Evolutionary conservation across 1,140 invertebrate genomes (phyloP), one percentile per base, ranked within the genome.

Genomic region (Anastrepha ludens): DNA sequence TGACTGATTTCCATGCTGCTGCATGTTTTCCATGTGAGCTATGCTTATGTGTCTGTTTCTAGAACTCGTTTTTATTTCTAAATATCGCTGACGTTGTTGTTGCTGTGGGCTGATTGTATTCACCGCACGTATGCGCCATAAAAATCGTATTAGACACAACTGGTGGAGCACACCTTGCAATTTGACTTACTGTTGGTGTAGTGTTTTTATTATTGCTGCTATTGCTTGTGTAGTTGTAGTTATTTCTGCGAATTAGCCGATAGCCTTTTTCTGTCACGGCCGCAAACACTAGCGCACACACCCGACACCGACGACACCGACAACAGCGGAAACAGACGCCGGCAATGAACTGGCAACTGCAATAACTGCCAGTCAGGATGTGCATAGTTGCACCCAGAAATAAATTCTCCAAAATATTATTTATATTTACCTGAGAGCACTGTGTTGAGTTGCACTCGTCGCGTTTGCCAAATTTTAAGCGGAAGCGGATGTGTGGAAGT

Each of bases 401-500:
- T 47, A 13, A 62, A 13, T 13, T 15, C 9, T 29, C 17, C 39
- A 47, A 47, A n/a, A 74, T 5, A 41, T 29, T 29, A 44, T 41
- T 74, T 41, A n/a, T 47, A 74, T 74, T 74, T 74, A 74, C 29
- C 39, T 11, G 41, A n/a, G 13, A 74, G 67, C 39, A 44, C 15
- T 17, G 41, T 47, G 67, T 15, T 44, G 6, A 55, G 13, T 7
- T 4, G 39, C 41, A 74, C 8, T 15, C 7, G 67, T 9, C 15
- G 17, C 39, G 67, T 74, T 74, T 74, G 67, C 41, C 15, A 41
- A 5, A 67, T 41, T 41, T 74, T 74, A n/a, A 44, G 67, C 67
- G 67, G 67, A 74, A 74, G 44, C 67, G 67, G 67, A 74, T 74
- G 67, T 74, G 67, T 74, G 67, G 11, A 74, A 74, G 41, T 74